Evolutionary conservation across 30 jellyfish, hydroid and myxozoan genomes (phyloP).

Genomic region (Hydractinia symbiolongicarpus): DNA sequence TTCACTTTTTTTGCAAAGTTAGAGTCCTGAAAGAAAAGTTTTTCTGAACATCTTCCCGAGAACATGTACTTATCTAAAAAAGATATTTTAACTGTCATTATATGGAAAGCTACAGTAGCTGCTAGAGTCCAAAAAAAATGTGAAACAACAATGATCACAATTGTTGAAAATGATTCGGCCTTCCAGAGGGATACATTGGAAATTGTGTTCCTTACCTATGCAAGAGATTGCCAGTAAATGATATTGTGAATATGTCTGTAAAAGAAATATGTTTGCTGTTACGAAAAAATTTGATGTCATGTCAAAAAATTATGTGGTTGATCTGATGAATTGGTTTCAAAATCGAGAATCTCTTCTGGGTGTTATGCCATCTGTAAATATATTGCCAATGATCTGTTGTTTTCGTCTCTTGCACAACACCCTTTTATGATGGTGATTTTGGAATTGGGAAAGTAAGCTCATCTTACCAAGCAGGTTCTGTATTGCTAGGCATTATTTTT

Average conservation of each 20-base stretch:
- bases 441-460: constrained; percentile 8
- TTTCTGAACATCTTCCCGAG: not conserved
- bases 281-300: not conserved
- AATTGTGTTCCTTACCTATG: not conserved
- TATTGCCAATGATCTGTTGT: not conserved
- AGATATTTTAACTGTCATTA: not conserved
- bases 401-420: constrained; percentile 3
- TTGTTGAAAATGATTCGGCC: not conserved
- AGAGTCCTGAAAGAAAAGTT: not conserved
- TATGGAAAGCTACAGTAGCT: constrained; percentile 1
- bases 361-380: not conserved
- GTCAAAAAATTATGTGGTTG: not conserved
- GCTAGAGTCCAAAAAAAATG: not conserved
- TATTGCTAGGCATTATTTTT: not conserved
- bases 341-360: not conserved
- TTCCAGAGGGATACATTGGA: constrained; percentile 13
- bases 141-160: not conserved
- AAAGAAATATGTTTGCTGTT: not conserved
- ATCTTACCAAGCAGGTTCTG: not conserved
- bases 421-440: not conserved
- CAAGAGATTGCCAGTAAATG: not conserved
- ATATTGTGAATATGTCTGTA: not conserved
- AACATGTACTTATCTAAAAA: not conserved
- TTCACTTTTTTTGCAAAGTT: not conserved
- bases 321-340: not conserved